phyloP scores from a whole-genome alignment of 2,113 vertebrate species.

The Apteryx mantelli region DNA sequence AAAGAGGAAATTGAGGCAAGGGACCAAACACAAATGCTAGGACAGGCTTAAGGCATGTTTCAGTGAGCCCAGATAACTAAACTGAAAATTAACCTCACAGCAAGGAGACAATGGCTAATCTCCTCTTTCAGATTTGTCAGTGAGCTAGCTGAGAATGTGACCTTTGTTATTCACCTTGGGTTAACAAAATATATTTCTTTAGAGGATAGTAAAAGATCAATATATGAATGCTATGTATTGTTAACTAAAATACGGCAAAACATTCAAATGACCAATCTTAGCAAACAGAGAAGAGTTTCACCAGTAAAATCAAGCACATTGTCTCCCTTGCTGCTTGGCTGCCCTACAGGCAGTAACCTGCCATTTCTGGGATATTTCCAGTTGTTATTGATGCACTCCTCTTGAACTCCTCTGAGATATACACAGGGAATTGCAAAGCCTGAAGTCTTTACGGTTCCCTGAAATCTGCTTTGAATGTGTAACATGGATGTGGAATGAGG shows the following conservation, averaged over 20 bases:
- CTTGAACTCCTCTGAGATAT: not conserved
- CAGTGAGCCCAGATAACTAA: not conserved
- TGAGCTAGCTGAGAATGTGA: not conserved
- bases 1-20: not conserved
- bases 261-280: not conserved
- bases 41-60: not conserved
- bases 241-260: not conserved
- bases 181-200: not conserved
- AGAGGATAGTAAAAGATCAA: not conserved
- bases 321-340: not conserved
- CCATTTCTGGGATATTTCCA: fast-evolving
- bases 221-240: not conserved
- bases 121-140: not conserved
- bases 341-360: not conserved
- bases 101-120: not conserved
- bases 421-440: not conserved
- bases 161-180: not conserved
- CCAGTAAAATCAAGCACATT: not conserved
- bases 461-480: not conserved
- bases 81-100: not conserved
- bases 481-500: not conserved
- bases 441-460: not conserved
- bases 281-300: not conserved
- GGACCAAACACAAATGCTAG: not conserved
- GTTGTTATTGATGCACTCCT: fast-evolving